phyloP scores from a whole-genome alignment of 2,113 vertebrate species.

The Oryzias curvinotus region DNA sequence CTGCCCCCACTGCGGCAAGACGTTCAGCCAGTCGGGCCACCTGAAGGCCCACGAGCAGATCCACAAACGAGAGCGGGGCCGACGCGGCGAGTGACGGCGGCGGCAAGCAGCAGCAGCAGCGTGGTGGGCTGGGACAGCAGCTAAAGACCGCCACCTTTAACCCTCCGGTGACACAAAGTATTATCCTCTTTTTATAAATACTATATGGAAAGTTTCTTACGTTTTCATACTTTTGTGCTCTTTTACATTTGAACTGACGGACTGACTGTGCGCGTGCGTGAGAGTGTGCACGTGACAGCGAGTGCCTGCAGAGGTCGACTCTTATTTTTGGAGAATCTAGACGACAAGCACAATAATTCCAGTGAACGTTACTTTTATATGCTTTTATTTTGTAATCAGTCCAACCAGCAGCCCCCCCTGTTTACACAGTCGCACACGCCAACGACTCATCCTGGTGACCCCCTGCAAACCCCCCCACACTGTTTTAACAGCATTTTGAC shows the following conservation, averaged over 20 bases:
- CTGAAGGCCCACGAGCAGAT: slow-evolving; percentile 82
- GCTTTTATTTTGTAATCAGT: slow-evolving; percentile 31
- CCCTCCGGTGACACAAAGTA: slow-evolving; percentile 71
- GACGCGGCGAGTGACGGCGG: slow-evolving; percentile 65
- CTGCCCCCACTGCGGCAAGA: slow-evolving; percentile 74
- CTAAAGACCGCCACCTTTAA: slow-evolving; percentile 58
- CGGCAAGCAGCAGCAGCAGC: slow-evolving; percentile 14
- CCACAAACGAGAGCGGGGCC: slow-evolving; percentile 72
- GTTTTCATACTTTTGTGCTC: slow-evolving; percentile 72
- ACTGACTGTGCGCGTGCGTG: slow-evolving; percentile 62
- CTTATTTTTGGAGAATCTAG: slow-evolving; percentile 34
- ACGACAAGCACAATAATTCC: slow-evolving; percentile 52
- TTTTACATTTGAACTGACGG: slow-evolving; percentile 62
- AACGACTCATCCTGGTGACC: too few species aligned
- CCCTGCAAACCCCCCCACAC: too few species aligned
- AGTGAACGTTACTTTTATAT: slow-evolving; percentile 16
- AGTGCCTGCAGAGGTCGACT: slow-evolving; percentile 37
- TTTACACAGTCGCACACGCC: too few species aligned
- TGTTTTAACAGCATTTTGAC: too few species aligned
- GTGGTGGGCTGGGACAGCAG: slow-evolving; percentile 60
- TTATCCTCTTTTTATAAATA: slow-evolving; percentile 71
- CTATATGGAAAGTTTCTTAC: slow-evolving; percentile 67
- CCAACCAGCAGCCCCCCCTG: slow-evolving; percentile 37
- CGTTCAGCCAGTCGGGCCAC: slow-evolving; percentile 82
- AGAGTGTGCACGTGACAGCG: slow-evolving; percentile 56